Conservation (phyloP, 1,140 invertebrate genomes). For the Drosophila setifemur region DNA sequence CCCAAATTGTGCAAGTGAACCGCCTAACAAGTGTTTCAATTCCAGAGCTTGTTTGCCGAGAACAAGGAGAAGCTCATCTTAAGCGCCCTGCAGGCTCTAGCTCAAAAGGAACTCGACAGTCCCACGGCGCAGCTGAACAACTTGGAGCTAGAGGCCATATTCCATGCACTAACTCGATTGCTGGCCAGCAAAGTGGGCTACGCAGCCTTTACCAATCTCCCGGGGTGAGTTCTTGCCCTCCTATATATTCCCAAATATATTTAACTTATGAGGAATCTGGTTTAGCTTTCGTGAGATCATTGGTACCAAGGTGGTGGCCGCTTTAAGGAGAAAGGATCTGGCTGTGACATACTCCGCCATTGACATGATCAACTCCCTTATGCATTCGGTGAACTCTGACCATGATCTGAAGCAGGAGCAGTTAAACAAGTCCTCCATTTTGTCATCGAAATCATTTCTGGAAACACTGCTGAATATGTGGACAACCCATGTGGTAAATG, state of each 20-base stretch:
- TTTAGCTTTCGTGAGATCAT: conserved; percentile 95
- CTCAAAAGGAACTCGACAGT: conserved; percentile 88
- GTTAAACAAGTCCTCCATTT: conserved; percentile 97
- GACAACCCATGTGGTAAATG: conserved; percentile 95
- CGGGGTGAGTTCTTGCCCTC: conserved; percentile 85
- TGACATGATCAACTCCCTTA: conserved; percentile 98
- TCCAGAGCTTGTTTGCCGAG: conserved; percentile 96
- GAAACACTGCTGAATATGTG: conserved; percentile 97
- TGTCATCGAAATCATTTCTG: conserved; percentile 96
- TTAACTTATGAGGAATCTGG: conserved; percentile 8
- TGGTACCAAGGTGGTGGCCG: conserved; percentile 94
- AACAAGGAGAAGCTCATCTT: conserved; percentile 99
- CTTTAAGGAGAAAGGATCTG: conserved; percentile 93
- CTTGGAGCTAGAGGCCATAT: conserved; percentile 94
- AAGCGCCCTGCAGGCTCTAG: conserved; percentile 89
- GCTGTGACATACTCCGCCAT: conserved; percentile 97
- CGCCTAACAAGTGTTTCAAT: background rate
- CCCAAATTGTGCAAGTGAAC: background rate
- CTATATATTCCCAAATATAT: background rate
- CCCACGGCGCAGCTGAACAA: conserved; percentile 83
- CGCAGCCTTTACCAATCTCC: conserved; percentile 95
- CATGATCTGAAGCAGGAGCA: conserved; percentile 98
- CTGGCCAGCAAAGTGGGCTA: conserved; percentile 99
- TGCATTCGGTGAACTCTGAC: conserved; percentile 99
- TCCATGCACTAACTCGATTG: conserved; percentile 95